A percentile compares a stretch with the other conserved stretches of the same genome.
Evolutionary conservation across 2,888 invertebrate genomes (phyloP).

Genomic region (Heliconius sara): DNA sequence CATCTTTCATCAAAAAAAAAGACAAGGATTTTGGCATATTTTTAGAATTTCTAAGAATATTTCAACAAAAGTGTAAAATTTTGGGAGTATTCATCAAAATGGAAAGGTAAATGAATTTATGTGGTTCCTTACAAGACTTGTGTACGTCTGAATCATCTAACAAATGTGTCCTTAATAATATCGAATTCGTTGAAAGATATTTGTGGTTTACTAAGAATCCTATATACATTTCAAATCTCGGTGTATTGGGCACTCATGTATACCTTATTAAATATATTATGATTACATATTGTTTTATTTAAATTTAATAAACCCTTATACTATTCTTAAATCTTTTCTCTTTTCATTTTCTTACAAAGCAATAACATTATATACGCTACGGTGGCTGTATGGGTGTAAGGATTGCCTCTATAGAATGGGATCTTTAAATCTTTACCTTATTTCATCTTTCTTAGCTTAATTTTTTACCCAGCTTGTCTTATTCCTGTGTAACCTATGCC

Average conservation of each 20-base stretch:
- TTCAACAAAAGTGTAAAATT: slow-evolving; percentile 4
- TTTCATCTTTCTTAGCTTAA: slow-evolving; percentile 37
- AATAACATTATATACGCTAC: neutral
- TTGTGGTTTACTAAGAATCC: slow-evolving; percentile 32
- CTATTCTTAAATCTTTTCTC: slow-evolving; percentile 11
- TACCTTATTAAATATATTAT: slow-evolving; percentile 33
- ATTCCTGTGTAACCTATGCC: slow-evolving; percentile 25
- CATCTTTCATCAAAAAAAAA: neutral
- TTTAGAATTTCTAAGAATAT: slow-evolving; percentile 12
- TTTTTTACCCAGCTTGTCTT: slow-evolving; percentile 32
- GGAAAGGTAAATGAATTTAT: slow-evolving; percentile 25
- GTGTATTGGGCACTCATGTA: slow-evolving; percentile 28
- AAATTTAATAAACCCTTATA: slow-evolving; percentile 13
- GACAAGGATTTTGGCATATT: neutral
- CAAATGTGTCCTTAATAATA: slow-evolving; percentile 23
- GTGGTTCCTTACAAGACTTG: slow-evolving; percentile 15
- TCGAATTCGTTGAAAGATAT: slow-evolving; percentile 13
- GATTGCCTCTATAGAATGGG: slow-evolving; percentile 20
- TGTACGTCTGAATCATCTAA: slow-evolving; percentile 24
- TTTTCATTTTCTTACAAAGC: neutral
- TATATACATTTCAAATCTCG: slow-evolving; percentile 27
- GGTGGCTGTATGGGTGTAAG: slow-evolving; percentile 22
- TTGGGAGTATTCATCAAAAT: slow-evolving; percentile 11
- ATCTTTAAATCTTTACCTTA: slow-evolving; percentile 6
- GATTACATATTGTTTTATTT: slow-evolving; percentile 39